Conservation (phyloP, 2,797 vertebrate genomes). For the Lophotriccus pileatus region DNA sequence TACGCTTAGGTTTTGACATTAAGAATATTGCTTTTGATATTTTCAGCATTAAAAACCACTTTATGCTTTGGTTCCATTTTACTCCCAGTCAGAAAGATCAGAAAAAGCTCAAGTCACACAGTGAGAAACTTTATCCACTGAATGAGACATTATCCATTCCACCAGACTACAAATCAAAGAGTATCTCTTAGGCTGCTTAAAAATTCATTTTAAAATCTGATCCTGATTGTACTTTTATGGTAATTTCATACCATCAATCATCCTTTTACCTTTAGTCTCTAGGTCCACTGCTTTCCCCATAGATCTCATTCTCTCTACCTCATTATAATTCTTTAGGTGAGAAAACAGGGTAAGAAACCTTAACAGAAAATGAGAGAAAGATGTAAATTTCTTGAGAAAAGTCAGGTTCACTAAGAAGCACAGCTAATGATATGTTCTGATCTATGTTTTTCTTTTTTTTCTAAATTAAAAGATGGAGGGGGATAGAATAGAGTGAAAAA, state of each 20-base stretch:
- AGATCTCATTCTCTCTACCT: slow-evolving; percentile 91
- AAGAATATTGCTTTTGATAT: slow-evolving; percentile 80
- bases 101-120: slow-evolving; percentile 83
- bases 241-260: slow-evolving; percentile 97
- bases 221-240: slow-evolving; percentile 99
- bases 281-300: slow-evolving; percentile 91
- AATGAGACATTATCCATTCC: slow-evolving; percentile 98
- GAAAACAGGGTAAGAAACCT: slow-evolving; percentile 84
- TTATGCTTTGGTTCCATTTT: slow-evolving; percentile 82
- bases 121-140: slow-evolving; percentile 93
- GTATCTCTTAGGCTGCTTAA: slow-evolving; percentile 99
- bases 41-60: slow-evolving; percentile 80
- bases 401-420: slow-evolving; percentile 79
- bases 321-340: slow-evolving; percentile 99
- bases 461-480: slow-evolving; percentile 68
- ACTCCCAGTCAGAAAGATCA: slow-evolving; percentile 85
- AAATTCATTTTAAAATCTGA: slow-evolving; percentile 99
- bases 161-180: slow-evolving; percentile 98
- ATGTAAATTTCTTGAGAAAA: slow-evolving; percentile 96
- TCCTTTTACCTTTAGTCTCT: slow-evolving; percentile 95
- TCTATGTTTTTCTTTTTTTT: slow-evolving; percentile 74
- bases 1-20: slow-evolving; percentile 74
- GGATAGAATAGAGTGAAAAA: slow-evolving; percentile 65
- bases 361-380: slow-evolving; percentile 91
- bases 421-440: slow-evolving; percentile 86